phyloP scores from a whole-genome alignment of 2,113 vertebrate genomes.

The Epinephelus moara region DNA sequence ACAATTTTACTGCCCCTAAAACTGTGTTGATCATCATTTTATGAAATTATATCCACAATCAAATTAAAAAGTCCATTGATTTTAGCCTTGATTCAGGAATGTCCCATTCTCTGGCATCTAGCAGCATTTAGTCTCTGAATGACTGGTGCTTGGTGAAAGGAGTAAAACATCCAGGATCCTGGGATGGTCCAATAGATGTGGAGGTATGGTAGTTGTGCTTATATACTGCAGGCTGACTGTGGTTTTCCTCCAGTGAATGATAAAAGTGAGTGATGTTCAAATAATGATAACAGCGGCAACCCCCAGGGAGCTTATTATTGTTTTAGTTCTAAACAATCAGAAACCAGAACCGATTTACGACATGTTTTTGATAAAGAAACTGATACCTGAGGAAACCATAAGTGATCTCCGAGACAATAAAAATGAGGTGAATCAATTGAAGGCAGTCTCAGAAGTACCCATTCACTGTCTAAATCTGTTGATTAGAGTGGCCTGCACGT shows the following conservation, averaged over 20 bases:
- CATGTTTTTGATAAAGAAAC: not conserved
- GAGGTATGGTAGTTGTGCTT: not conserved
- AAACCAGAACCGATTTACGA: not conserved
- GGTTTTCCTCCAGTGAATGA: constrained; percentile 1
- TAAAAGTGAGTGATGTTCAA: not conserved
- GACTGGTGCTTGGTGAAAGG: not conserved
- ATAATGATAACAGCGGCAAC: not conserved
- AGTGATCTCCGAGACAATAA: not conserved
- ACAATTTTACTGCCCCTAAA: constrained; percentile 43
- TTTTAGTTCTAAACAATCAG: not conserved
- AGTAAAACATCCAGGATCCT: not conserved
- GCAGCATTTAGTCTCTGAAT: not conserved
- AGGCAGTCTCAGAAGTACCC: not conserved
- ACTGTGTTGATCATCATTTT: constrained; percentile 31
- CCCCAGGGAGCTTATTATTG: not conserved
- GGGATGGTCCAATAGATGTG: not conserved
- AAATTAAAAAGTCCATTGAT: constrained; percentile 30
- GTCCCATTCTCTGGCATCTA: not conserved
- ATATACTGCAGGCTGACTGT: not conserved
- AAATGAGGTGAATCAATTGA: not conserved
- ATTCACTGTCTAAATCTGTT: not conserved
- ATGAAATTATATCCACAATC: constrained; percentile 52
- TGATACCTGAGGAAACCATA: not conserved
- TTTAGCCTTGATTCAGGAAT: constrained; percentile 33
- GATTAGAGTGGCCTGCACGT: not conserved